phyloP scores from a whole-genome alignment of 2,797 vertebrate genomes.

The Agapornis canus region DNA sequence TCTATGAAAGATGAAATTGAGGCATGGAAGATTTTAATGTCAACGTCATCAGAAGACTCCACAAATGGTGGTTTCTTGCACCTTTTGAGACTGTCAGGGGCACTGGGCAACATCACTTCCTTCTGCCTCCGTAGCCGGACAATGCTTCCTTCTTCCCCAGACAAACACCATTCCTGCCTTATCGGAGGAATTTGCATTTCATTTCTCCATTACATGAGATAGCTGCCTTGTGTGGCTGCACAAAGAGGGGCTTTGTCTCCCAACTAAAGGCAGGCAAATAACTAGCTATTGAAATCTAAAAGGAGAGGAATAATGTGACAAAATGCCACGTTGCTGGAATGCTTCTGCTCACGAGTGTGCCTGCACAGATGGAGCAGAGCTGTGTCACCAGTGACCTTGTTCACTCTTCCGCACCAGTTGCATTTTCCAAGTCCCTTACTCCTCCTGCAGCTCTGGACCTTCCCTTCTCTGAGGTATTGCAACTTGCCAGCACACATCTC shows the following conservation, averaged over 20 bases:
- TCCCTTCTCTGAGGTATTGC: conserved; percentile 15
- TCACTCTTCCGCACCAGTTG: conserved; percentile 62
- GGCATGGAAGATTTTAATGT: neutral
- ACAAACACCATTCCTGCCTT: conserved; percentile 4
- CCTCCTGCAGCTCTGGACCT: conserved; percentile 32
- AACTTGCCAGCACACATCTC: conserved; percentile 18
- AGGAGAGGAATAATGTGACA: neutral
- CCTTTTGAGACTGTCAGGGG: neutral
- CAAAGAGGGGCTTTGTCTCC: conserved; percentile 52
- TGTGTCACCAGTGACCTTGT: conserved; percentile 66
- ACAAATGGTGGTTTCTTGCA: neutral
- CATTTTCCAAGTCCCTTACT: conserved; percentile 67
- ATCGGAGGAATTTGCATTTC: conserved; percentile 16
- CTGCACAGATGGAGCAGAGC: conserved; percentile 64
- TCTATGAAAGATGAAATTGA: neutral
- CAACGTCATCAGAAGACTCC: neutral
- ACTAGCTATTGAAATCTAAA: conserved; percentile 24
- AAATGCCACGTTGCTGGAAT: conserved; percentile 46
- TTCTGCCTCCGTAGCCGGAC: neutral
- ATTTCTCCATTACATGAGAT: conserved; percentile 15
- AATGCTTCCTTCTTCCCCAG: conserved; percentile 16
- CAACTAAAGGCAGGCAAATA: conserved; percentile 35
- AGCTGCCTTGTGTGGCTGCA: neutral
- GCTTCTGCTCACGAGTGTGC: conserved; percentile 36
- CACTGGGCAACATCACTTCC: neutral